phyloP scores from a whole-genome alignment of 1,140 invertebrate genomes.

The Drosophila subpulchrella region DNA sequence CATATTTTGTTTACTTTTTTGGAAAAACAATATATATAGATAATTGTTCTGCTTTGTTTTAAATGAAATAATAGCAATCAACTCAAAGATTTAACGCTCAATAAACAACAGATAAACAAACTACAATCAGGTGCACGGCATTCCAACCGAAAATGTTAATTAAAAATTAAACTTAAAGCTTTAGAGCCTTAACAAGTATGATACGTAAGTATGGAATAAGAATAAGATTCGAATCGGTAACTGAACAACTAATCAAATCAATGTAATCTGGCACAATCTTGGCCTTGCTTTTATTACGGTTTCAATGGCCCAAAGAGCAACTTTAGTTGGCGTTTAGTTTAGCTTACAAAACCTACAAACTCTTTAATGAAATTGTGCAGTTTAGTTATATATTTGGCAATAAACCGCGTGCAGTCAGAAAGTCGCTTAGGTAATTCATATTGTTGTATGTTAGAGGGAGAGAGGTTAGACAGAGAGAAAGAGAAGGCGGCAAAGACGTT shows the following conservation, averaged over 20 bases:
- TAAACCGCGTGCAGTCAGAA: constrained; percentile 80
- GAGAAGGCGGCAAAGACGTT: constrained; percentile 67
- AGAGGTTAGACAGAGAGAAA: constrained; percentile 52
- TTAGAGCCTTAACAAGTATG: constrained; percentile 22
- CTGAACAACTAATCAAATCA: constrained; percentile 23
- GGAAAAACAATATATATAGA: constrained; percentile 57
- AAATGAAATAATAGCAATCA: constrained; percentile 41
- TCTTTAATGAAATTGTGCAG: constrained; percentile 76
- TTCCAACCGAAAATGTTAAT: constrained; percentile 59
- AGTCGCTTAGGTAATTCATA: constrained; percentile 59
- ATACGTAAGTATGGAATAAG: constrained; percentile 14
- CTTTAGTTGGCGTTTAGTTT: constrained; percentile 69
- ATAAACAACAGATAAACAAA: constrained; percentile 46
- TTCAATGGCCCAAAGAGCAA: constrained; percentile 83
- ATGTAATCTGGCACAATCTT: constrained; percentile 37
- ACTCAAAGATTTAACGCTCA: constrained; percentile 37
- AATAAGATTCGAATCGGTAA: constrained; percentile 32
- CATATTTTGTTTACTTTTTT: constrained; percentile 44
- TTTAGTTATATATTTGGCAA: constrained; percentile 60
- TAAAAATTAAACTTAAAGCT: constrained; percentile 19
- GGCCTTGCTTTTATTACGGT: constrained; percentile 59
- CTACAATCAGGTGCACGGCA: constrained; percentile 69
- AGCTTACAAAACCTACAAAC: constrained; percentile 69
- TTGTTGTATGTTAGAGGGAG: constrained; percentile 54
- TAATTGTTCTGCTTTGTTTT: constrained; percentile 72